Base-by-base conservation (phyloP, 64 coral and sea anemone genomes). In the Stichodactyla helianthus region DNA sequence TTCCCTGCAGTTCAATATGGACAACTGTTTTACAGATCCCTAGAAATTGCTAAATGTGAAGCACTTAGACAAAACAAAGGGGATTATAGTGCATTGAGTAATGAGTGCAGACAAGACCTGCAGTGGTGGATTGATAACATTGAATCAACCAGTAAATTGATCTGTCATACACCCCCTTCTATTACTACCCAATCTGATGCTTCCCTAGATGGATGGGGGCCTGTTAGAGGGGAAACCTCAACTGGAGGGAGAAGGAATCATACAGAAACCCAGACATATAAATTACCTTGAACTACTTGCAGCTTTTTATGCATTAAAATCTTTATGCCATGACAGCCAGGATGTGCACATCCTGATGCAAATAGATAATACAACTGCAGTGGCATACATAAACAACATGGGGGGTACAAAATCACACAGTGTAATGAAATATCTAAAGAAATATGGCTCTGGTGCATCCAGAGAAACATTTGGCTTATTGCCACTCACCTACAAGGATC, bases 381-480 rank as follows among this genome's bases (percentile, higher is more conserved):
- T 97, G 53, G 78, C 88, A 8, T 96, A 85, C 63, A 67, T 97
- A 28, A 92, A 87, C 22, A 88, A 92, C 56, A 97, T 86, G 88
- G 94, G 94, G 11, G 88, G 90, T 9, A 77, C 79, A 4, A 77
- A 97, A n/a, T 93, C 91, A 16, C 19, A 28, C 55, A 85, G 6
- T 65, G 87, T 56, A n/a, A 92, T 65, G 79, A 60, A 5, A 26
- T 91, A 64, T 88, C 91, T 35, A 54, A 77, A 59, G 82, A 87
- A 53, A 26, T 91, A 2, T 93, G 92, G 89, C 82, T 53, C 10
- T 97, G 94, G 94, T 60, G 51, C 27, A 92, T 87, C 19, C 23
- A 17, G 5, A 82, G 84, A 11, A 67, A 89, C 11, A 95, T 85
- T 15, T 95, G 87, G 87, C 27, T 89, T 22, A 82, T 79, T 60